phyloP scores from a whole-genome alignment of 2,888 invertebrate species.

The Amblyjoppa proteus region DNA sequence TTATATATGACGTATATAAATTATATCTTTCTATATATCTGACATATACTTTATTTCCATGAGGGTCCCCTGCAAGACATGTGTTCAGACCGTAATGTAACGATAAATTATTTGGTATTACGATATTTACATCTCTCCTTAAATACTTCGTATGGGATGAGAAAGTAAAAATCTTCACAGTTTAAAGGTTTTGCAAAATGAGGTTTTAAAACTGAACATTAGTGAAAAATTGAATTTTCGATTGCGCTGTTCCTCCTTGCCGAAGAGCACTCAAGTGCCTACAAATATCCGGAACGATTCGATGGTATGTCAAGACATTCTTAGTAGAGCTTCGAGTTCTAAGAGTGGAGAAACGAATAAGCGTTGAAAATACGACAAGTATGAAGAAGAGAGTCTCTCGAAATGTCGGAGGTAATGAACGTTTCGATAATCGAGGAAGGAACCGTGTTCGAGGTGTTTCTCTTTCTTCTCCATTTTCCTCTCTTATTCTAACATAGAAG shows the following conservation, averaged over 20 bases:
- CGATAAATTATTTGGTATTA: no score
- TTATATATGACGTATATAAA: no score
- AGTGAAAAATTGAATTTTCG: background rate
- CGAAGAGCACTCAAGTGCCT: background rate
- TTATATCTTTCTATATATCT: no score
- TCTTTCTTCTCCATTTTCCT: conserved; percentile 10
- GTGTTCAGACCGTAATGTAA: no score
- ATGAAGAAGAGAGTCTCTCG: background rate
- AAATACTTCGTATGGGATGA: no score
- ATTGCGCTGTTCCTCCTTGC: background rate
- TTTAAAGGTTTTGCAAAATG: no score
- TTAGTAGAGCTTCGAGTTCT: background rate
- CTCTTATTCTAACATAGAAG: background rate
- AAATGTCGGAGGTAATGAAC: conserved; percentile 60
- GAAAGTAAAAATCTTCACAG: no score
- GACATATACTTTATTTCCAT: no score
- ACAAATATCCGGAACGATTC: background rate
- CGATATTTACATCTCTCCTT: no score
- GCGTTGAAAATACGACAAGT: conserved; percentile 41
- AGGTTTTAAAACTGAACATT: no score
- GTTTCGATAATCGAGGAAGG: conserved; percentile 69
- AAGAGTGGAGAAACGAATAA: conserved; percentile 9
- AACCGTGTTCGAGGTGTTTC: conserved; percentile 29
- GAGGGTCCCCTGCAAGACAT: no score
- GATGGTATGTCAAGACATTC: background rate